Conservation (phyloP, 2,888 invertebrate genomes). For the Meandrusa payeni region DNA sequence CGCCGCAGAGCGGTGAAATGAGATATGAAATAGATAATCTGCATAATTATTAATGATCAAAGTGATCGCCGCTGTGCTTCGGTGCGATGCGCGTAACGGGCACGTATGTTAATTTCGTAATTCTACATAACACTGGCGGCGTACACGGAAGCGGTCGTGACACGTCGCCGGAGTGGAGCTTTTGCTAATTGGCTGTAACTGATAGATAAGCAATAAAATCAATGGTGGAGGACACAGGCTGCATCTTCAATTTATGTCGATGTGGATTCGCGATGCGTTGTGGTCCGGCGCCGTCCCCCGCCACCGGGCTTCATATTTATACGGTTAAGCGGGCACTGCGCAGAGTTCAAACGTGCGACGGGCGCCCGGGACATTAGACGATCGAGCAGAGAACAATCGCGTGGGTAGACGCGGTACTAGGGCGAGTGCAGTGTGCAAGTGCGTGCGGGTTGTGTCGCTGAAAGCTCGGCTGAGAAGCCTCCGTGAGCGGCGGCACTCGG, state of each 20-base stretch:
- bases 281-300: conserved; percentile 71
- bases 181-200: conserved; percentile 74
- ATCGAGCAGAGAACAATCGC: conserved; percentile 70
- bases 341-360: conserved; percentile 79
- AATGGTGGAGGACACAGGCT: conserved; percentile 73
- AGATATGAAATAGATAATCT: conserved; percentile 15
- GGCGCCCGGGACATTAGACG: conserved; percentile 78
- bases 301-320: conserved; percentile 79
- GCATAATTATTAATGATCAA: conserved; percentile 16
- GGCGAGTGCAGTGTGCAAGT: conserved; percentile 81
- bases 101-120: conserved; percentile 37
- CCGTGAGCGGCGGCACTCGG: conserved; percentile 52
- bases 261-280: conserved; percentile 75
- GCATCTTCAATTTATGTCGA: conserved; percentile 77
- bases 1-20: not conserved
- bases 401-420: conserved; percentile 60
- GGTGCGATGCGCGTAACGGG: conserved; percentile 1
- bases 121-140: conserved; percentile 44
- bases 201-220: conserved; percentile 75
- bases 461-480: conserved; percentile 78
- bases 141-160: conserved; percentile 57
- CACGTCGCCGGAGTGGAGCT: conserved; percentile 50
- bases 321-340: conserved; percentile 73
- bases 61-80: not conserved
- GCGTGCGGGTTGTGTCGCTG: conserved; percentile 75